These are phyloP conservation scores for Rhynchophorus ferrugineus DNA, from an alignment of 1,140 invertebrate species.

Conservation along the genomic window DNA sequence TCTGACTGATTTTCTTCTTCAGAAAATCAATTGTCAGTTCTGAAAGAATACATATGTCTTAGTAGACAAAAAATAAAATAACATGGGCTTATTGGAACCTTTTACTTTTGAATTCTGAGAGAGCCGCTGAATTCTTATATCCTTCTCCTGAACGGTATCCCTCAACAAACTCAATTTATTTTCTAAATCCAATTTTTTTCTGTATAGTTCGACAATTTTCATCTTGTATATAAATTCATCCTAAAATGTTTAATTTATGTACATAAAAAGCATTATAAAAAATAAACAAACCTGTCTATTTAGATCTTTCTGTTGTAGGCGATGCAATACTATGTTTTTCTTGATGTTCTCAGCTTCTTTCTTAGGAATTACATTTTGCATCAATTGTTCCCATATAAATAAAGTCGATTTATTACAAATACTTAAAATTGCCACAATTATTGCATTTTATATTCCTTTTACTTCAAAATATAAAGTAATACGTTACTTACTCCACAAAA, in stretches of 20 bases:
- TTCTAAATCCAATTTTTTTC: slow-evolving; percentile 15
- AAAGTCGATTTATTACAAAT: slow-evolving; percentile 23
- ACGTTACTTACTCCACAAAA: slow-evolving; percentile 10
- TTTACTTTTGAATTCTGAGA: slow-evolving; percentile 15
- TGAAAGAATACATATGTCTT: slow-evolving; percentile 13
- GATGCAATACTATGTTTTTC: slow-evolving; percentile 21
- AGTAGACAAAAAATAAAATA: too few relatives aligned
- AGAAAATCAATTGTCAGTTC: slow-evolving; percentile 16
- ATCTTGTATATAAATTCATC: slow-evolving; percentile 11
- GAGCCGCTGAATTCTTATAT: slow-evolving; percentile 3
- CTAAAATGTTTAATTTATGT: too few relatives aligned
- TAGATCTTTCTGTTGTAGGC: slow-evolving; percentile 11
- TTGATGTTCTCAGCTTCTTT: slow-evolving; percentile 23
- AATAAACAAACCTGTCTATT: slow-evolving; percentile 11
- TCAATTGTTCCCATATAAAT: slow-evolving; percentile 26
- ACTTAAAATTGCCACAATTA: slow-evolving; percentile 4
- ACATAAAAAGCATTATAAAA: too few relatives aligned
- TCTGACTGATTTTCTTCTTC: slow-evolving; percentile 17
- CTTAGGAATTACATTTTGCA: slow-evolving; percentile 20
- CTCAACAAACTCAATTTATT: slow-evolving; percentile 7
- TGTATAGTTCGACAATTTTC: slow-evolving; percentile 18
- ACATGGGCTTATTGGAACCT: slow-evolving; percentile 9
- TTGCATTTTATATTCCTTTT: neutral
- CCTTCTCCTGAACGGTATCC: slow-evolving; percentile 6
- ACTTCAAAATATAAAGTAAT: neutral